Base-by-base conservation (phyloP, 92 coral and sea anemone genomes). In the Zoanthus sociatus region DNA sequence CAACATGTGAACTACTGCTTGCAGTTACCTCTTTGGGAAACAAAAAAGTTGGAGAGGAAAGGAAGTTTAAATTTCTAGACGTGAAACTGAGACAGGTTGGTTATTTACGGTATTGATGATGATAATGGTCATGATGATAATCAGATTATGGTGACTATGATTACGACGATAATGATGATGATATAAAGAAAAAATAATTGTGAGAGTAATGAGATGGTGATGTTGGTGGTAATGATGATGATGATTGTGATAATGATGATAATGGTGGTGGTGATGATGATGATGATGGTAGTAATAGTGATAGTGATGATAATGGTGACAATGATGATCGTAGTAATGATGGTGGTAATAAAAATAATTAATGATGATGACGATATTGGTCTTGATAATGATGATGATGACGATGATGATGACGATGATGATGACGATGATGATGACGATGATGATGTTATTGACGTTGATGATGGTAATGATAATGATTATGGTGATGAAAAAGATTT, bases 1-100 rank as follows among this genome's bases (percentile, higher is more conserved):
- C 73, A 44, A 33, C 84, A 8, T 79, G 84, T 79, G 84, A 79
- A 44, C 68, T 79, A 31, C 51, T 79, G 47, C 37, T 79, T 63
- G 16, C 30, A 60, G 54, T n/a, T 21, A 58, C 73, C 12, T 21
- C 21, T 67, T 2, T 60, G n/a, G 79, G 79, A 75, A 31, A 75
- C 21, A 16, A 14, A 16, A 15, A 75, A 10, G 60, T 17, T 46
- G 9, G 10, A 60, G 1, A 61, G 32, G 79, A 46, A 53, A 45
- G 21, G 18, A 67, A 26, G 12, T 67, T 67, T 26, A 48, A 60
- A 61, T 75, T 45, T 4, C 20, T 46, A 48, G 54, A 75, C 32
- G 58, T 16, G 1, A 15, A 75, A 53, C 13, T 46, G 0, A 75
- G 79, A 20, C 54, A 75, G 79, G 79, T 75, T 10, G 15, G 79